phyloP scores from a whole-genome alignment of 2,113 vertebrate genomes.

The Neotoma lepida region DNA sequence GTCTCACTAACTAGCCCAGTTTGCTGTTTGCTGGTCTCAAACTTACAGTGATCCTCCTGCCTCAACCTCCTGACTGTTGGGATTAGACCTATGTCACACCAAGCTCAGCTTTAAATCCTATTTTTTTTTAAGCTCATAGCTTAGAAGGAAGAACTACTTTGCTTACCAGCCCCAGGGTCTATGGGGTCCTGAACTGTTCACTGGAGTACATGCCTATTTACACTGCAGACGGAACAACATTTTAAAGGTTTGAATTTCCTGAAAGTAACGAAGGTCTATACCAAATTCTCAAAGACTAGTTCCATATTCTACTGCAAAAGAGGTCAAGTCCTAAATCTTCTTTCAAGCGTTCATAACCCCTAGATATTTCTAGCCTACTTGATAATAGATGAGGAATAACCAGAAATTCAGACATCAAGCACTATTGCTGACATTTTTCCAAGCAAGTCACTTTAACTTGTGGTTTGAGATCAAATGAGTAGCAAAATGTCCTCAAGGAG shows the following conservation, averaged over 20 bases:
- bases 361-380: neutral
- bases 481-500: constrained; percentile 51
- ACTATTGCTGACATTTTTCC: constrained; percentile 30
- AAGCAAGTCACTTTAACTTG: constrained; percentile 67
- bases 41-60: neutral
- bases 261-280: constrained; percentile 30
- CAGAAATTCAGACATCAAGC: constrained; percentile 53
- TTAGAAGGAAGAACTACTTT: constrained; percentile 26
- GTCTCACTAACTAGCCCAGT: neutral
- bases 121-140: constrained; percentile 2
- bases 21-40: neutral
- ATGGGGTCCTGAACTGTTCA: neutral
- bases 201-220: neutral
- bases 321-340: neutral
- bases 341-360: constrained; percentile 1
- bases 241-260: constrained; percentile 39
- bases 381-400: constrained; percentile 33
- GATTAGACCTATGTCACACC: neutral
- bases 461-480: constrained; percentile 8
- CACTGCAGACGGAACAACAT: neutral
- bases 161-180: neutral
- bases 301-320: constrained; percentile 26
- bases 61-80: neutral
- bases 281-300: constrained; percentile 31
- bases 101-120: neutral